These are phyloP conservation scores for Trachelus troglodyta DNA, from an alignment of 2,888 invertebrate genomes.

Conservation along the genomic window DNA sequence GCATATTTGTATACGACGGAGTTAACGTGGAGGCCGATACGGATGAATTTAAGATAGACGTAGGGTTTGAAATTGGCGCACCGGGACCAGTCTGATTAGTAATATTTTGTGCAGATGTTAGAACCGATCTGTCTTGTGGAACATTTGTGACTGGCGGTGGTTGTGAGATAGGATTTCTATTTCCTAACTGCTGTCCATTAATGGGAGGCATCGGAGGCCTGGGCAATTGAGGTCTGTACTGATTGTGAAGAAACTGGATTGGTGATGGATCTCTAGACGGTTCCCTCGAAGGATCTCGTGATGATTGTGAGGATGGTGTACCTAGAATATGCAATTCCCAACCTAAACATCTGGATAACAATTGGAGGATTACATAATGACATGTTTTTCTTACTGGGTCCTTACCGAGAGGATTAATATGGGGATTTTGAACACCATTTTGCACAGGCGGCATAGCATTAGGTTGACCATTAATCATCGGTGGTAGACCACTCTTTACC, in stretches of 20 bases:
- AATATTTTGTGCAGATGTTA: conserved; percentile 14
- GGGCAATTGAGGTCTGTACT: conserved; percentile 48
- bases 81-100: conserved; percentile 11
- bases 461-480: conserved; percentile 52
- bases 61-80: conserved; percentile 7
- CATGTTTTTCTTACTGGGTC: background rate
- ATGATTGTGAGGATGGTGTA: conserved; percentile 65
- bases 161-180: conserved; percentile 27
- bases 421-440: conserved; percentile 52
- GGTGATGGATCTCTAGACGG: conserved; percentile 64
- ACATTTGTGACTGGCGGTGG: conserved; percentile 23
- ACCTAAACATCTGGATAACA: background rate
- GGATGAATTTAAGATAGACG: background rate
- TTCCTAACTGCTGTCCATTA: conserved; percentile 44
- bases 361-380: background rate
- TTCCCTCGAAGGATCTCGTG: conserved; percentile 67
- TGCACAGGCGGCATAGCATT: conserved; percentile 42
- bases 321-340: conserved; percentile 44
- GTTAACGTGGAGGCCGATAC: background rate
- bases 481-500: conserved; percentile 42
- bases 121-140: conserved; percentile 22
- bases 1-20: conserved; percentile 18
- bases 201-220: conserved; percentile 53
- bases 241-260: conserved; percentile 56
- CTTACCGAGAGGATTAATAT: conserved; percentile 53